Percentiles rank a stretch among this genome's conserved stretches.
Conservation (phyloP, 1,140 invertebrate species). For the Micrasema minimum region DNA sequence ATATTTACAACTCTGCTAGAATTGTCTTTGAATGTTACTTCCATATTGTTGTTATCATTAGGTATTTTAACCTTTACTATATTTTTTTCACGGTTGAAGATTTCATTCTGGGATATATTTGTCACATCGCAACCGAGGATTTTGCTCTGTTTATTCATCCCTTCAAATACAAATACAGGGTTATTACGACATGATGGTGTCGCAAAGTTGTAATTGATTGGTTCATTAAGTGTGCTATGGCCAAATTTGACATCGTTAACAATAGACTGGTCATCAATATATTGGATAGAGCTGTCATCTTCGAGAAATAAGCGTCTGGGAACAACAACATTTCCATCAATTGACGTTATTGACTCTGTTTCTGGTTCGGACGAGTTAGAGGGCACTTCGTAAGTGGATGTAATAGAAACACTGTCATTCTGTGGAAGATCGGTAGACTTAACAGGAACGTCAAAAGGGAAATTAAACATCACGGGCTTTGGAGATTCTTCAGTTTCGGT, state of each 20-base stretch:
- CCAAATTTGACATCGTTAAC: slow-evolving; percentile 34
- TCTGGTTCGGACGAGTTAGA: slow-evolving; percentile 42
- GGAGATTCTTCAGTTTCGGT: slow-evolving; percentile 24
- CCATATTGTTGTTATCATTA: slow-evolving; percentile 27
- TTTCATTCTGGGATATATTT: slow-evolving; percentile 61
- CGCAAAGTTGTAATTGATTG: slow-evolving; percentile 33
- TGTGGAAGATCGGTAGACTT: slow-evolving; percentile 49
- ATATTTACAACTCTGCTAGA: slow-evolving; percentile 17
- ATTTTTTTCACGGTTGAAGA: slow-evolving; percentile 62
- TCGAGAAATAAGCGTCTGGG: slow-evolving; percentile 60
- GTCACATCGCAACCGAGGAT: slow-evolving; percentile 64
- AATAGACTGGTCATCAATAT: slow-evolving; percentile 35
- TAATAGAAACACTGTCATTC: slow-evolving; percentile 58
- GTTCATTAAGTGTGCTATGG: slow-evolving; percentile 40
- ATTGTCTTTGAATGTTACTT: slow-evolving; percentile 41
- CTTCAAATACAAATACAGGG: slow-evolving; percentile 47
- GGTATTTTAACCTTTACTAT: slow-evolving; percentile 15
- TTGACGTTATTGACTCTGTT: slow-evolving; percentile 39
- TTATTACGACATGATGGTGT: not conserved
- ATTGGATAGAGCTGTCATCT: slow-evolving; percentile 53
- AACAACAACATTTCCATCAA: slow-evolving; percentile 54
- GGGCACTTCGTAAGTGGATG: slow-evolving; percentile 50
- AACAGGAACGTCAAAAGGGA: slow-evolving; percentile 49
- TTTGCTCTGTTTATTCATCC: slow-evolving; percentile 64
- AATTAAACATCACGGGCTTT: slow-evolving; percentile 26